Conservation (phyloP, 2,113 vertebrate genomes). For the Bujurquina vittata region DNA sequence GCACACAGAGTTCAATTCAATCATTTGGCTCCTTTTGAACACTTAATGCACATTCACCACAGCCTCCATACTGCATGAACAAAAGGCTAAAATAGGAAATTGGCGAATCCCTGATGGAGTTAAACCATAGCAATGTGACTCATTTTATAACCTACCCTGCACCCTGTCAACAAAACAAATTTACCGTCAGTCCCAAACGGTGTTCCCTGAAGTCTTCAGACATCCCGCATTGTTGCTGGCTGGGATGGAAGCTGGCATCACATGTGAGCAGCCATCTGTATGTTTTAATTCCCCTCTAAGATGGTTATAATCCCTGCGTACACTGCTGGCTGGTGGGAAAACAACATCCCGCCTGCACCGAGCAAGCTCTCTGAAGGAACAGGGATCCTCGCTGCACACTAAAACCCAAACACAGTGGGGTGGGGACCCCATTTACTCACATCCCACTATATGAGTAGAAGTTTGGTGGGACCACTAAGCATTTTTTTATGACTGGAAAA, state of each 20-base stretch:
- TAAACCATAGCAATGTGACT: background rate
- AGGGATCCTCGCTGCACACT: background rate
- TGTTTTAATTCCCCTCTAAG: slow-evolving; percentile 64
- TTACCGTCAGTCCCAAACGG: background rate
- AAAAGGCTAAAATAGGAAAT: background rate
- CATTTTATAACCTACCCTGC: background rate
- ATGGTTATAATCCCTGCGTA: slow-evolving; percentile 70
- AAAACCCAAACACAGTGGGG: background rate
- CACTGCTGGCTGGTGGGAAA: slow-evolving; percentile 43
- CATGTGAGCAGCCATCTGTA: slow-evolving; percentile 73
- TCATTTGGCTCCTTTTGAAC: background rate
- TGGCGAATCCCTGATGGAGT: background rate
- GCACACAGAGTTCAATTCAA: background rate
- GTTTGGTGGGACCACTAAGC: background rate
- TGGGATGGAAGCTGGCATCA: slow-evolving; percentile 59
- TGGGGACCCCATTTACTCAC: slow-evolving; percentile 7
- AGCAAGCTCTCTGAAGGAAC: background rate
- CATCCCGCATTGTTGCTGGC: slow-evolving; percentile 44
- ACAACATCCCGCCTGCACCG: slow-evolving; percentile 39
- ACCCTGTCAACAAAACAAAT: slow-evolving; percentile 16
- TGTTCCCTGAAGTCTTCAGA: slow-evolving; percentile 27
- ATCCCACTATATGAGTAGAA: background rate
- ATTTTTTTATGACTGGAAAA: background rate
- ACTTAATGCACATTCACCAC: no score
- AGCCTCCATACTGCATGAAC: background rate